Percentiles rank a stretch among this genome's conserved stretches.
Conservation (phyloP, 2,113 vertebrate genomes). For the Meriones unguiculatus region DNA sequence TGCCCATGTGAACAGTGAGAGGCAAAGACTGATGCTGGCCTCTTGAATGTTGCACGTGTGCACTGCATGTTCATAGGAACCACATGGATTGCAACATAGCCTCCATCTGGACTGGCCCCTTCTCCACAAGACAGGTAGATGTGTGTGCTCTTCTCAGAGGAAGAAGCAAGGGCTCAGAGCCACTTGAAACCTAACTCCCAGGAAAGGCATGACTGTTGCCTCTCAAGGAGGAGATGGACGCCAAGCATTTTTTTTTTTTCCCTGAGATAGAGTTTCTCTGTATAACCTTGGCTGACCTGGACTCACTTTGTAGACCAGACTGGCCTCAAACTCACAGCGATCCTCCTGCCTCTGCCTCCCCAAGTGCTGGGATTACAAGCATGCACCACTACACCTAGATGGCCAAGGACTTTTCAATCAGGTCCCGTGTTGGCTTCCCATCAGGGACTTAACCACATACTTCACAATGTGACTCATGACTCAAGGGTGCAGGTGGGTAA, state of each 20-base stretch:
- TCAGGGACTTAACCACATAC: neutral
- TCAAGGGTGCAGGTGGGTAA: neutral
- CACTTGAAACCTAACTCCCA: neutral
- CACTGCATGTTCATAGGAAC: neutral
- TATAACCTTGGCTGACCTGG: too few species aligned
- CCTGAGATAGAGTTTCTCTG: too few species aligned
- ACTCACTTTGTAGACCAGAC: too few species aligned
- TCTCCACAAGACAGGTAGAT: neutral
- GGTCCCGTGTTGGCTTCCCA: neutral
- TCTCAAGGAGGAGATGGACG: too few species aligned
- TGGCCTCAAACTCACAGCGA: too few species aligned
- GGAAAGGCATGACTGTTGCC: neutral
- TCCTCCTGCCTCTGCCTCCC: too few species aligned
- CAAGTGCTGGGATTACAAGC: too few species aligned
- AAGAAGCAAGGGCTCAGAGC: neutral
- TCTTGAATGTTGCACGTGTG: rapidly evolving
- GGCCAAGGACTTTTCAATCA: neutral
- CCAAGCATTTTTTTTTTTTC: too few species aligned
- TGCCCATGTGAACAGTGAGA: rapidly evolving
- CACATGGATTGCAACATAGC: too few species aligned
- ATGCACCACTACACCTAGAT: too few species aligned
- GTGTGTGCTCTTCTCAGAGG: neutral
- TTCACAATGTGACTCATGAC: neutral
- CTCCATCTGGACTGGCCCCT: neutral
- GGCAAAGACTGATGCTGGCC: neutral